Conservation (phyloP, 2,888 invertebrate species). For the Spicauda simplicius region DNA sequence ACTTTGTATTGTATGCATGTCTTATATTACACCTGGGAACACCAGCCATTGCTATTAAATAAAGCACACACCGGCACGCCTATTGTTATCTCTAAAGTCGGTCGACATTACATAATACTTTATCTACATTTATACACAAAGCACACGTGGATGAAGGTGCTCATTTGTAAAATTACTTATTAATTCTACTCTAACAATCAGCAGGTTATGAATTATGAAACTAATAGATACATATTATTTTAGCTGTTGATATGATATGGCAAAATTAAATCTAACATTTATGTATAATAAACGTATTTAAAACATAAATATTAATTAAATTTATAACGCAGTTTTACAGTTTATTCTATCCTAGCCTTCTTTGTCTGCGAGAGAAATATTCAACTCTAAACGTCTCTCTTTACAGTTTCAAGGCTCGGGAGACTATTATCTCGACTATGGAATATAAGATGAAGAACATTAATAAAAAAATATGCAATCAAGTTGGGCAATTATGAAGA, state of each 20-base stretch:
- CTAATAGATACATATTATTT: not conserved
- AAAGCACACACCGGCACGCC: constrained; percentile 14
- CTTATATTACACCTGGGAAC: constrained; percentile 11
- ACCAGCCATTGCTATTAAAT: constrained; percentile 5
- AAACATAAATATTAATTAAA: not conserved
- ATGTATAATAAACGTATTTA: not conserved
- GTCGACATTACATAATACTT: constrained; percentile 21
- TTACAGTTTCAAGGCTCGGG: not conserved
- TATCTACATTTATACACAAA: constrained; percentile 24
- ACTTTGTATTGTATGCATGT: not conserved
- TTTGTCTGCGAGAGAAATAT: constrained; percentile 11
- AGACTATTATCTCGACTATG: constrained; percentile 3
- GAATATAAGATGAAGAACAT: not conserved
- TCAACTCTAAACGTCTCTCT: not conserved
- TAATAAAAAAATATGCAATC: not conserved
- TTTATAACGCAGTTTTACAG: constrained; percentile 1
- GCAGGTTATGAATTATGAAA: constrained; percentile 11
- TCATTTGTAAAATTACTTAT: constrained; percentile 9
- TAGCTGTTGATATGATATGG: not conserved
- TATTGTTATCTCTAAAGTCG: constrained; percentile 22
- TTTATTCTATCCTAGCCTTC: not conserved
- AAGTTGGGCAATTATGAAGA: not conserved
- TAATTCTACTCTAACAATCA: not conserved
- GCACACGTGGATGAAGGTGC: constrained; percentile 17
- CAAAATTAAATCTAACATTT: not conserved